These are phyloP conservation scores for Euspilapteryx auroguttella DNA, from an alignment of 2,888 invertebrate species.

Conservation along the genomic window DNA sequence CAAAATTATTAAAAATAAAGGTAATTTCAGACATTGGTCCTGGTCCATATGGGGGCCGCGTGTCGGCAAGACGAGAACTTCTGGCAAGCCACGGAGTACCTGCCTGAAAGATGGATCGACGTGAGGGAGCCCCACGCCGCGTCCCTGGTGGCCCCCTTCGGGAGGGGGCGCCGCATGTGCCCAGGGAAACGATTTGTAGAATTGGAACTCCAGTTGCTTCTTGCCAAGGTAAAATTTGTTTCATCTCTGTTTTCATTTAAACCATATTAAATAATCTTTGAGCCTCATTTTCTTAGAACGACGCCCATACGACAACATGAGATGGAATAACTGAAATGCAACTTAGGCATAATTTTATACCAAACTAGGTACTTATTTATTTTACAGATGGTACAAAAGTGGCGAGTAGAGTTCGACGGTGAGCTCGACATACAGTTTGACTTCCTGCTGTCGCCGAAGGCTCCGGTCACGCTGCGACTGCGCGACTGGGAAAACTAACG, in stretches of 20 bases:
- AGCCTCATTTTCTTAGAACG: no score
- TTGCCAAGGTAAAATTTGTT: slow-evolving; percentile 83
- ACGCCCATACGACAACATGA: no score
- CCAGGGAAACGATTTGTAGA: slow-evolving; percentile 86
- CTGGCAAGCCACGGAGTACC: slow-evolving; percentile 66
- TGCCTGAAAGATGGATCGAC: slow-evolving; percentile 78
- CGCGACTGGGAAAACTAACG: no score
- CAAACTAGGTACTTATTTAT: no score
- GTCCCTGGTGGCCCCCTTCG: slow-evolving; percentile 76
- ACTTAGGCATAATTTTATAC: no score
- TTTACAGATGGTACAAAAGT: slow-evolving; percentile 69
- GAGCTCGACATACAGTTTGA: slow-evolving; percentile 78
- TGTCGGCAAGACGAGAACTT: slow-evolving; percentile 77
- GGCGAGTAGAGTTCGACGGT: slow-evolving; percentile 68
- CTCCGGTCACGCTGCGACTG: slow-evolving; percentile 71
- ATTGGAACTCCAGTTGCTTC: slow-evolving; percentile 70
- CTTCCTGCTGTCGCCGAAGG: slow-evolving; percentile 77
- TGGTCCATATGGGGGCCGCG: slow-evolving; percentile 83
- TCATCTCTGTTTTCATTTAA: no score
- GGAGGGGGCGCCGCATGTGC: slow-evolving; percentile 78
- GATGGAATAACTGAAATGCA: no score
- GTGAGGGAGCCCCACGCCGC: slow-evolving; percentile 57
- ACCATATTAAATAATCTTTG: no score
- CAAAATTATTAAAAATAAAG: no score
- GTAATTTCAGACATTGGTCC: slow-evolving; percentile 72